Percentiles rank a stretch among this genome's conserved stretches.
Conservation (phyloP, 1,140 invertebrate species). For the Sycophila sp. region DNA sequence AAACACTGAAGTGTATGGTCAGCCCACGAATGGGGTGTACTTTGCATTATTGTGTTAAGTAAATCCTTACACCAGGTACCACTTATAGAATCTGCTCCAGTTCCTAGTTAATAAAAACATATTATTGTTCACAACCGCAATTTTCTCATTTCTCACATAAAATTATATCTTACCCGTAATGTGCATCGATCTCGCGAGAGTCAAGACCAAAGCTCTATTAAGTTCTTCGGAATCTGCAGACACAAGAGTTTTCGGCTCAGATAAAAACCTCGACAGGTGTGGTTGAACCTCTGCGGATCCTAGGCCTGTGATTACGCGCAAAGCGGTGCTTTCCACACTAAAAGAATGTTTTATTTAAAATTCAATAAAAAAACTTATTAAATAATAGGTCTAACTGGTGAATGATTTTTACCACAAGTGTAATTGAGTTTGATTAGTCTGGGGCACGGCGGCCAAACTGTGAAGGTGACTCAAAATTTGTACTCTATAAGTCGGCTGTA, state of each 20-base stretch:
- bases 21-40: conserved; percentile 94
- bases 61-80: conserved; percentile 92
- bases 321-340: conserved; percentile 92
- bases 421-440: conserved; percentile 94
- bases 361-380: too few species aligned
- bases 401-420: conserved; percentile 78
- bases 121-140: not conserved
- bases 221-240: conserved; percentile 95
- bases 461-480: conserved; percentile 91
- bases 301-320: conserved; percentile 89
- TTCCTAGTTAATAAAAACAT: conserved; percentile 52
- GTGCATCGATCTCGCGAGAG: conserved; percentile 92
- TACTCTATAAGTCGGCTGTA: conserved; percentile 93
- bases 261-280: conserved; percentile 86
- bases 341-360: conserved; percentile 37
- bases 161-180: conserved; percentile 75
- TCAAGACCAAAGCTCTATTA: conserved; percentile 90
- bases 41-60: conserved; percentile 89
- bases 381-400: too few species aligned
- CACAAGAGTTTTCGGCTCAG: conserved; percentile 88
- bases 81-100: conserved; percentile 72
- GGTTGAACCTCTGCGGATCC: conserved; percentile 92
- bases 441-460: conserved; percentile 86
- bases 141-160: not conserved
- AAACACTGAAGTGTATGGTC: conserved; percentile 92